Conservation (phyloP, 2,797 vertebrate species). For the Anabas testudineus region DNA sequence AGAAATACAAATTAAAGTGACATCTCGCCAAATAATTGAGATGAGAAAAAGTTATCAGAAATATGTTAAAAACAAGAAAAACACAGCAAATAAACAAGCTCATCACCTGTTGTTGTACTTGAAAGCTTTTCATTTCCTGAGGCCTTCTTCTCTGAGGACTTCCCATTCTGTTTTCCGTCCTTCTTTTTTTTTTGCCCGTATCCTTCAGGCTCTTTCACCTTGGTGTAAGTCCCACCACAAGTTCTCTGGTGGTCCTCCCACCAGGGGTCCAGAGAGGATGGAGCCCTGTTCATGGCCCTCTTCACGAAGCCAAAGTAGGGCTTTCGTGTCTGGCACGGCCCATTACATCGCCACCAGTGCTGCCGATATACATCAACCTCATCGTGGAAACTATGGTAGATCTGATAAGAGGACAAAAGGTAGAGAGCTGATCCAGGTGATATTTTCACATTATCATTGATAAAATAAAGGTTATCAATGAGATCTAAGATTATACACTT, state of each 20-base stretch:
- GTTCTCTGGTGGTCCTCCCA: slow-evolving; percentile 91
- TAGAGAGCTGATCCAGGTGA: background rate
- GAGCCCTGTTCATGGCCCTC: slow-evolving; percentile 93
- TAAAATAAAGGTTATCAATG: background rate
- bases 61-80: background rate
- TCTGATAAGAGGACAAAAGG: slow-evolving; percentile 68
- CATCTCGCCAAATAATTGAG: background rate
- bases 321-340: slow-evolving; percentile 88
- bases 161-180: slow-evolving; percentile 46
- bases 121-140: slow-evolving; percentile 48
- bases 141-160: slow-evolving; percentile 29
- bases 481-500: slow-evolving; percentile 36
- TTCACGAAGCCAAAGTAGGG: slow-evolving; percentile 95
- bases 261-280: slow-evolving; percentile 92
- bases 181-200: slow-evolving; percentile 84
- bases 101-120: slow-evolving; percentile 52
- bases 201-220: slow-evolving; percentile 95
- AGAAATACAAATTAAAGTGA: slow-evolving; percentile 8
- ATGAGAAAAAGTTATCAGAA: no score
- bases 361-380: slow-evolving; percentile 94
- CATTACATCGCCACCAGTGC: slow-evolving; percentile 97
- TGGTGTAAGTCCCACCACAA: slow-evolving; percentile 91
- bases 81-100: background rate
- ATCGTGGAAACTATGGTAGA: slow-evolving; percentile 92
- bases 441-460: background rate